Conservation (phyloP, 2,888 invertebrate genomes). For the Hartigia nigra region DNA sequence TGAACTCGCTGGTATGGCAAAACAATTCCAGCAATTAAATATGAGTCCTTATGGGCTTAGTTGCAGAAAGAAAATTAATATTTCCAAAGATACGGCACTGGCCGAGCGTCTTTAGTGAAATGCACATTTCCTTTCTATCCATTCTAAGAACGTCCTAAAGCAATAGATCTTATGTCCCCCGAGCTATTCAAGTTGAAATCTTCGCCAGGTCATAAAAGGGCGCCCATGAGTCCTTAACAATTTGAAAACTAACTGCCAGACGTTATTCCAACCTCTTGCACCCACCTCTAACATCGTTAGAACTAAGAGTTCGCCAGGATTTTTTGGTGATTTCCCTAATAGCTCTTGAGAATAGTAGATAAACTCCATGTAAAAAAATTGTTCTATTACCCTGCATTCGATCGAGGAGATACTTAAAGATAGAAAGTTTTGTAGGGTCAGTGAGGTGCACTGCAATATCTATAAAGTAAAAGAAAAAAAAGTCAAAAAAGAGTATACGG, state of each 20-base stretch:
- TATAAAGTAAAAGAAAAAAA: not conserved
- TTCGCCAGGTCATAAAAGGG: slow-evolving; percentile 36
- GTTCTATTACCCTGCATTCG: not conserved
- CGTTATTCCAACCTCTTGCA: not conserved
- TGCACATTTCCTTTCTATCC: not conserved
- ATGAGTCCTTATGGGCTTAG: not conserved
- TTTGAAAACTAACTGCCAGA: not conserved
- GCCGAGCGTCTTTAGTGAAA: not conserved
- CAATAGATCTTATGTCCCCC: slow-evolving; percentile 36
- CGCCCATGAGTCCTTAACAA: slow-evolving; percentile 8
- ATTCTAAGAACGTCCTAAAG: slow-evolving; percentile 26
- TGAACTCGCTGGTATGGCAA: not conserved
- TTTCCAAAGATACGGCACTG: not conserved
- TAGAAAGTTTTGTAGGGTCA: not conserved
- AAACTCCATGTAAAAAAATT: not conserved
- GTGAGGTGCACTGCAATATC: not conserved
- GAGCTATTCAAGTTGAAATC: slow-evolving; percentile 41
- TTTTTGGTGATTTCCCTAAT: not conserved
- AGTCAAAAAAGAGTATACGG: slow-evolving; percentile 1
- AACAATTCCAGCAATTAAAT: not conserved
- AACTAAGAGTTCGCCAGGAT: not conserved
- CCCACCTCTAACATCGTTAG: not conserved
- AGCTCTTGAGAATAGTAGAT: not conserved
- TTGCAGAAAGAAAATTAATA: not conserved
- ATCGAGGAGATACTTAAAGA: not conserved